These are phyloP conservation scores for Digitonthophagus gazella DNA, from an alignment of 2,888 invertebrate species.

Conservation along the genomic window DNA sequence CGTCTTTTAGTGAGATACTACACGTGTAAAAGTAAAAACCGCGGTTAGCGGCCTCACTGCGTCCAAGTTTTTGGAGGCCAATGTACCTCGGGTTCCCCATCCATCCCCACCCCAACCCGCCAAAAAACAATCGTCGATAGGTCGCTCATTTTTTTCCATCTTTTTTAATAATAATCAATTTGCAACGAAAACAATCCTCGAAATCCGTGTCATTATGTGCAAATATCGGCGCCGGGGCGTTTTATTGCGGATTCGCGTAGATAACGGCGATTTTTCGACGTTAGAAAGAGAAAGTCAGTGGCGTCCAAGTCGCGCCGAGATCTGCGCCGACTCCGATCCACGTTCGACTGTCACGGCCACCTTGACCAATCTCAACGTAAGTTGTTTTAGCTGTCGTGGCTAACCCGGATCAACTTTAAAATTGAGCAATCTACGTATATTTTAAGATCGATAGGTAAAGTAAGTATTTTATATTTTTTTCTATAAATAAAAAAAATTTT, in stretches of 20 bases:
- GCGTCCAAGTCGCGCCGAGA: slow-evolving; percentile 36
- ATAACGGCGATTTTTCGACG: slow-evolving; percentile 22
- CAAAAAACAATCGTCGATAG: slow-evolving; percentile 34
- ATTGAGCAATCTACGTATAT: neutral
- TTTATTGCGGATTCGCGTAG: neutral
- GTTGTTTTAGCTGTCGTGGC: slow-evolving; percentile 40
- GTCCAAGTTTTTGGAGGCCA: slow-evolving; percentile 44
- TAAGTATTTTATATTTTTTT: neutral
- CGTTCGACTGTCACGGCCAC: slow-evolving; percentile 42
- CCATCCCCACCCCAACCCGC: slow-evolving; percentile 20
- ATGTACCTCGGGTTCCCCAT: slow-evolving; percentile 33
- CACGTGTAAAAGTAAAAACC: slow-evolving; percentile 44
- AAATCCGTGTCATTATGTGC: neutral
- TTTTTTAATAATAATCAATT: neutral
- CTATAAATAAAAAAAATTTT: neutral
- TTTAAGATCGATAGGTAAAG: neutral
- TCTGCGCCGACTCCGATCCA: slow-evolving; percentile 17
- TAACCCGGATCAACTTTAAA: neutral
- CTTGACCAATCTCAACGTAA: slow-evolving; percentile 52
- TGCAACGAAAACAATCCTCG: neutral
- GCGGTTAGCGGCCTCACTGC: slow-evolving; percentile 45
- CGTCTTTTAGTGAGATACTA: slow-evolving; percentile 28
- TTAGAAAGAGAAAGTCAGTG: slow-evolving; percentile 45
- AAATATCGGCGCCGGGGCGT: neutral
- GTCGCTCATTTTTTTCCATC: too few species aligned